Evolutionary conservation across 2,113 vertebrate species (phyloP), one percentile per base, ranked within the genome.

Genomic region (Himantopus leucocephalus): DNA sequence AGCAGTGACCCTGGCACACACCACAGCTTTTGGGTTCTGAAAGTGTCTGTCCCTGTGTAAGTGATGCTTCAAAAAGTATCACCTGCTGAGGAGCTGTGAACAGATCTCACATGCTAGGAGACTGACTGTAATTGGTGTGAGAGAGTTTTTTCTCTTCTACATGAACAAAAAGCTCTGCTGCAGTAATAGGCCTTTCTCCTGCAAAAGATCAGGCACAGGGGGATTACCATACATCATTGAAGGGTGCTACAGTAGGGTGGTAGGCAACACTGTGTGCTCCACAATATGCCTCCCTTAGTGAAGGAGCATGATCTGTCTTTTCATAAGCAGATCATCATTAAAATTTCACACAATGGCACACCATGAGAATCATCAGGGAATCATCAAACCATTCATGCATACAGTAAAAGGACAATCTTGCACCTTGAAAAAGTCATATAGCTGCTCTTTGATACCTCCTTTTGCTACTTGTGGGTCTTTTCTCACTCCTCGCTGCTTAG

Each of bases 331-430:
- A 30, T 8, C 1, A 1, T 37, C 29, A 50, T 29, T 58, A 72
- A 79, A 79, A 62, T 62, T 62, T 35, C 55, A 70, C 12, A n/a
- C 23, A 64, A 48, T 15, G 7, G 12, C 8, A 43, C n/a, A 76
- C 24, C 26, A 10, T 30, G 9, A 56, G 34, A 62, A 19, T 67
- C 29, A 67, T 21, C 20, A 77, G 24, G 19, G 37, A 55, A n/a
- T 68, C 29, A 35, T 30, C 14, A 45, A 68, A 59, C 8, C 30
- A 9, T 34, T 52, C 8, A 5, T 24, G 11, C 0, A 0, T 18
- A 34, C 5, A 29, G 34, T 34, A 53, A 92, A 63, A 12, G 16
- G 12, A 59, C 19, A 52, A 19, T 50, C 15, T 45, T 53, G 24
- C 11, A 34, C 10, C 23, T 4, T 15, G 52, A 1, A 3, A 74